These are phyloP conservation scores for Halesus radiatus DNA, from an alignment of 1,140 invertebrate species.

Conservation along the genomic window DNA sequence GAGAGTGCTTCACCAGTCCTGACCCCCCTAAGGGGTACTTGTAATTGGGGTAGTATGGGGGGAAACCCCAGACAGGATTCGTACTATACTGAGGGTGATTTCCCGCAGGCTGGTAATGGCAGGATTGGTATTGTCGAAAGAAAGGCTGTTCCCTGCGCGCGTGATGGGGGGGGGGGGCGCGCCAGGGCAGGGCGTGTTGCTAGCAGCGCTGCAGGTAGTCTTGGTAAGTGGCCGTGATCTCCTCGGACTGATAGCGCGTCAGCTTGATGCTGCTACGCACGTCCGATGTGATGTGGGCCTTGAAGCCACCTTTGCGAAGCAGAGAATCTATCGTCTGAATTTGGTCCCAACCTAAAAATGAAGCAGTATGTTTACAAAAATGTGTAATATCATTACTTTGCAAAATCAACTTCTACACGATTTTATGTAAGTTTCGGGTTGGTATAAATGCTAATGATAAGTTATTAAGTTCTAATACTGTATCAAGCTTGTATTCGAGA, in stretches of 20 bases:
- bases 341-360: slow-evolving; percentile 90
- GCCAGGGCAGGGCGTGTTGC: slow-evolving; percentile 59
- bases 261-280: slow-evolving; percentile 91
- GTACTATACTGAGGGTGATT: no score
- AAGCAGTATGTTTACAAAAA: background rate
- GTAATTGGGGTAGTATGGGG: background rate
- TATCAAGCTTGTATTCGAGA: no score
- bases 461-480: no score
- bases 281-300: slow-evolving; percentile 90
- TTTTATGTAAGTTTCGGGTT: background rate
- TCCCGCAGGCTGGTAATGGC: background rate
- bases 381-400: no score
- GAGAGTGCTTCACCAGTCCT: slow-evolving; percentile 8
- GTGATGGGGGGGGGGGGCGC: slow-evolving; percentile 7
- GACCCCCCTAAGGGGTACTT: background rate
- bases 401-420: background rate
- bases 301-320: slow-evolving; percentile 96
- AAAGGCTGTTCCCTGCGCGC: background rate
- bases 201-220: slow-evolving; percentile 69
- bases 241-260: slow-evolving; percentile 89
- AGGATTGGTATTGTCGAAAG: slow-evolving; percentile 9
- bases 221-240: slow-evolving; percentile 69
- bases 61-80: background rate
- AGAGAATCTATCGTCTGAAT: slow-evolving; percentile 98
- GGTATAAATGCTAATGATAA: no score